phyloP scores from a whole-genome alignment of 2,888 invertebrate genomes.

The Dorcus hopei region DNA sequence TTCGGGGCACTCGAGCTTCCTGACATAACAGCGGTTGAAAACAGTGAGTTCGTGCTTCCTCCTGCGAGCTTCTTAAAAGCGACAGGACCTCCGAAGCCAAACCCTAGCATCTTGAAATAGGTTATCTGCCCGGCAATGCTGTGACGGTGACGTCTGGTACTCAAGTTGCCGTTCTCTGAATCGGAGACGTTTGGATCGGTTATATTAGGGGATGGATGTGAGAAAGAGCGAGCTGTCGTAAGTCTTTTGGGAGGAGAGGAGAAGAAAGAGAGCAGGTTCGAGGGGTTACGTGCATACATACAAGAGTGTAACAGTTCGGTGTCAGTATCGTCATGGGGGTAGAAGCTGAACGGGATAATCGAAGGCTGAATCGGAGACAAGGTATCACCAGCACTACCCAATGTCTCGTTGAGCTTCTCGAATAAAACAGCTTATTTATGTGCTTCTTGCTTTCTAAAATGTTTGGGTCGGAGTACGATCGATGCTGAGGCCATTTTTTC shows the following conservation, averaged over 20 bases:
- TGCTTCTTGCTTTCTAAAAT: constrained; percentile 36
- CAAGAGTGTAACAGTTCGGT: constrained; percentile 19
- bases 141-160: constrained; percentile 83
- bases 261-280: constrained; percentile 43
- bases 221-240: constrained; percentile 35
- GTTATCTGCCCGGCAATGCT: constrained; percentile 94
- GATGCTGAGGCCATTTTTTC: constrained; percentile 22
- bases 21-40: constrained; percentile 94
- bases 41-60: constrained; percentile 78
- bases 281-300: constrained; percentile 36
- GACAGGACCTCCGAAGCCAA: constrained; percentile 61
- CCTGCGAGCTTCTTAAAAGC: constrained; percentile 59
- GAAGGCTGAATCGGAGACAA: constrained; percentile 35
- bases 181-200: constrained; percentile 43
- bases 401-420: constrained; percentile 20
- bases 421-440: constrained; percentile 19
- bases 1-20: constrained; percentile 92
- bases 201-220: constrained; percentile 37
- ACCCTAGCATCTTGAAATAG: constrained; percentile 87
- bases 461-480: constrained; percentile 49
- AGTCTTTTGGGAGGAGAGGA: constrained; percentile 29
- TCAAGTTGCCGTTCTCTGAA: constrained; percentile 43
- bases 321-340: constrained; percentile 33
- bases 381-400: constrained; percentile 2
- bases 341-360: constrained; percentile 38